Evolutionary conservation across 2,113 vertebrate species (phyloP), one percentile per base, ranked within the genome.

Genomic region (Pedetes capensis): DNA sequence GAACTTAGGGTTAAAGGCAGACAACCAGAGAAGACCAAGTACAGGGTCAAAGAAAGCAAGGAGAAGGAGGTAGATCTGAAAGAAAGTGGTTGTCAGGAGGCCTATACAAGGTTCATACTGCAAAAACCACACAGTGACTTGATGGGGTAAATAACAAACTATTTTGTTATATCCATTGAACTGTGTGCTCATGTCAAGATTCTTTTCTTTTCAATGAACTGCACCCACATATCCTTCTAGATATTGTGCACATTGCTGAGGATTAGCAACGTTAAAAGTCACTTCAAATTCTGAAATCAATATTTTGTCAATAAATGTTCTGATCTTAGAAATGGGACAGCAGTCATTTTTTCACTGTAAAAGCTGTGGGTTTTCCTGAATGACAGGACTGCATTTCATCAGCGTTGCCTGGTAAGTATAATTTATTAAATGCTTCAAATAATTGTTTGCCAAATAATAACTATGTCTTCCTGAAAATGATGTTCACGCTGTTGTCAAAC

Each of bases 341-440:
- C 47, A 66, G 18, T 64, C 63, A 85, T 68, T 86, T 95, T 80
- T 18, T 64, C 23, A 63, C 23, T 22, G 14, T 39, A 51, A 57
- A 5, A 66, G 8, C 13, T 75, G 18, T 78, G 29, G 49, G 22
- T 83, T 79, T 86, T 82, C 39, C 53, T 89, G 89, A 42, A 64
- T 44, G 57, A 93, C 27, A 51, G 69, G 27, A 18, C 53, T 89
- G 27, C 12, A 63, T 47, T 94, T 89, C 22, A 4, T 47, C 71
- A 92, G 17, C 76, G 49, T 69, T 95, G 22, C n/a, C n/a, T 93
- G 57, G 5, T 55, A 87, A 93, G 27, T 64, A 37, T 81, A 87
- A 85, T 90, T 74, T 87, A 87, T 74, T 59, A 90, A 90, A 44
- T 81, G 34, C 69, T 93, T 72, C 39, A 84, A 96, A 76, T 94